Evolutionary conservation across 1,140 invertebrate species (phyloP), one percentile per base, ranked within the genome.

Genomic region (Achatina immaculata): DNA sequence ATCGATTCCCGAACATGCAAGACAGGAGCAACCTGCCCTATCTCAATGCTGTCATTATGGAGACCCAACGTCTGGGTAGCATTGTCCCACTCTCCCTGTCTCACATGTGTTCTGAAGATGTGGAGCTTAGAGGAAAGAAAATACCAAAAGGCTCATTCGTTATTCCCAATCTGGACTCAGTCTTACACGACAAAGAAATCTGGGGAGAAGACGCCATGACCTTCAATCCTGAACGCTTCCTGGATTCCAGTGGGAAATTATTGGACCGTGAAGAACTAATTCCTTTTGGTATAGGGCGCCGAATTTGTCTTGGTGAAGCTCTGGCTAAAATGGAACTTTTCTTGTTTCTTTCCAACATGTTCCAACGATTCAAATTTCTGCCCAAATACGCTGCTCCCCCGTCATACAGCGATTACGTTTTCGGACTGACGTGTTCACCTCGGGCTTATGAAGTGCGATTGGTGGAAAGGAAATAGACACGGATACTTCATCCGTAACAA

Each of bases 281-380:
- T n/a, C n/a, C n/a, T n/a, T n/a, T n/a, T n/a, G n/a, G n/a, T n/a
- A n/a, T n/a, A n/a, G n/a, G n/a, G n/a, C n/a, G n/a, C n/a, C n/a
- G n/a, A n/a, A n/a, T n/a, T n/a, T n/a, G n/a, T n/a, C n/a, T n/a
- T n/a, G n/a, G n/a, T n/a, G n/a, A n/a, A n/a, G n/a, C n/a, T n/a
- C n/a, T n/a, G n/a, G n/a, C n/a, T n/a, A n/a, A n/a, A n/a, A n/a
- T n/a, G n/a, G n/a, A n/a, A n/a, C n/a, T n/a, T n/a, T n/a, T n/a
- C n/a, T n/a, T n/a, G n/a, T n/a, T n/a, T n/a, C n/a, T n/a, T n/a
- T n/a, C 75, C 28, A 72, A 38, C n/a, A 66, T 83, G n/a, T 21
- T 83, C 1, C 82, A 83, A 66, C 48, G 62, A n/a, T 83, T 83
- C 68, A 45, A 76, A 21, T 45, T 83, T 34, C 97, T 31, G 96